These are phyloP conservation scores for Rhagonycha lutea DNA, from an alignment of 2,888 invertebrate species.

Conservation along the genomic window DNA sequence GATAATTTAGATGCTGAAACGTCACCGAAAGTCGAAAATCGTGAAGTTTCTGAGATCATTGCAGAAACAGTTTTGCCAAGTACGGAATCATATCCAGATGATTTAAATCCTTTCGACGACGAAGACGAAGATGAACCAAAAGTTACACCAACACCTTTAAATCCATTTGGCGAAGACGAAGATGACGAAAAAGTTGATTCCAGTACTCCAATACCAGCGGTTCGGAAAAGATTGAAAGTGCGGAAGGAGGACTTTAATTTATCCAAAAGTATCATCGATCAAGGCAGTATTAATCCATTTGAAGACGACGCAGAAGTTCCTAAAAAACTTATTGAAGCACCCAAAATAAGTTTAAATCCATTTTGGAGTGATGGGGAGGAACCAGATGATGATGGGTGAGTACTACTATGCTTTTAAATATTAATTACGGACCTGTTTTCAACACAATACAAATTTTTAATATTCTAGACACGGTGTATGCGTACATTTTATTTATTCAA, in stretches of 20 bases:
- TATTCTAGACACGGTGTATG: background rate
- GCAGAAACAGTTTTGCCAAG: conserved; percentile 4
- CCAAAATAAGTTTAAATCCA: conserved; percentile 65
- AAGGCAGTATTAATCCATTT: conserved; percentile 37
- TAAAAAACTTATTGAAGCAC: conserved; percentile 40
- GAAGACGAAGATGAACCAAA: conserved; percentile 60
- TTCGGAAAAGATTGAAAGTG: conserved; percentile 16
- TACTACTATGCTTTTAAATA: background rate
- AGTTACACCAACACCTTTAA: conserved; percentile 29
- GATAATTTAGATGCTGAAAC: background rate
- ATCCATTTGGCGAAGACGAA: conserved; percentile 63
- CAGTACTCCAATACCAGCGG: conserved; percentile 51
- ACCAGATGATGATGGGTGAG: conserved; percentile 53
- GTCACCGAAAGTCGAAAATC: conserved; percentile 18
- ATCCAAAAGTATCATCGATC: background rate
- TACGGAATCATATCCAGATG: conserved; percentile 67
- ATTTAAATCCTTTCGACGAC: conserved; percentile 83
- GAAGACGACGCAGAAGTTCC: conserved; percentile 38
- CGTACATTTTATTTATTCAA: background rate
- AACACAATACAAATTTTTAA: background rate
- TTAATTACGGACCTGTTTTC: conserved; percentile 6
- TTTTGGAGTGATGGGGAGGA: conserved; percentile 75
- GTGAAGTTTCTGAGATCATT: conserved; percentile 11
- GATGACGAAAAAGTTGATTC: conserved; percentile 48
- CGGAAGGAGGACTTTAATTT: background rate